Base-by-base conservation (phyloP, 2,113 vertebrate species). In the Archocentrus centrarchus region DNA sequence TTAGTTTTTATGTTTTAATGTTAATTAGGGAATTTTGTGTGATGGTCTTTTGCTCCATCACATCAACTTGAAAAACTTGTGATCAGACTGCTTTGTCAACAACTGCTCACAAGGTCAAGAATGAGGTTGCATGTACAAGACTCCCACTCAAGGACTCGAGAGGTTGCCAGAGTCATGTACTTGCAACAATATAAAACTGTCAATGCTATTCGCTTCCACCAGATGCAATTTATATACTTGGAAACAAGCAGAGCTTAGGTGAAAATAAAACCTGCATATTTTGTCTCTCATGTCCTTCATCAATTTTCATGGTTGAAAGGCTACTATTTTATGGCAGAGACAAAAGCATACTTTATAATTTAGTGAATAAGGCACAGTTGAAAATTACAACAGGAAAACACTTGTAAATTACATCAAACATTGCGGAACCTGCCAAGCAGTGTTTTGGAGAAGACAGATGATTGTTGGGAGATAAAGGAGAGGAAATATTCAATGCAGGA, bases 321-420 rank as follows among this genome's bases (percentile, higher is more conserved):
- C 77, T 15, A 44, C 58, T 47, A 55, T 59, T 11, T 78, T 17
- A 58, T 24, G 5, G 20, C 3, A 24, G 53, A 82, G 47, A 70
- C 11, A 63, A 44, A 22, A 4, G 4, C 14, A 13, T 20, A 47
- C 22, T 27, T 77, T 30, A 35, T 27, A 30, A 35, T 60, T 77
- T 41, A 59, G 15, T 5, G 13, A 30, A 41, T 11, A 61, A 59
- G 20, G 66, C 10, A 1, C 2, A 27, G 20, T 8, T 35, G n/a
- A 73, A 77, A 75, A 66, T 60, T 1, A 58, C n/a, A 70, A 62
- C n/a, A 83, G 39, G 50, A 75, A 64, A 80, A 57, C 37, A 63
- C 24, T 64, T 63, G 37, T 62, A 39, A 86, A 86, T 14, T 75
- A 73, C 64, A 81, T 79, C 17, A 60, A 59, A 85, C 30, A 59